These are phyloP conservation scores for Phyllotreta cruciferae DNA, from an alignment of 2,888 invertebrate genomes.

Conservation along the genomic window DNA sequence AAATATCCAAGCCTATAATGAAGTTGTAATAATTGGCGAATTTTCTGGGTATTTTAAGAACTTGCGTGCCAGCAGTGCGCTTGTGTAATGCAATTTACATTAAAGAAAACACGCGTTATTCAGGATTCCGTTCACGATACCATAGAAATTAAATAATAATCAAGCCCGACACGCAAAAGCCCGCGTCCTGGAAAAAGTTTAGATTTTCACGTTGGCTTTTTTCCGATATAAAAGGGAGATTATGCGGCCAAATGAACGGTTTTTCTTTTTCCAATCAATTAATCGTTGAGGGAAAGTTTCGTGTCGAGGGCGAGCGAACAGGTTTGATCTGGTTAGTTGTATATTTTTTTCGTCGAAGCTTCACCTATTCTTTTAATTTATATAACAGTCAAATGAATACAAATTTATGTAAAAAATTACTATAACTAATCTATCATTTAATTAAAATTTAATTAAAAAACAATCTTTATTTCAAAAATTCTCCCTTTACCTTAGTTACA, in stretches of 20 bases:
- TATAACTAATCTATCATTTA: too few relatives aligned
- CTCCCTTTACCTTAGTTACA: too few relatives aligned
- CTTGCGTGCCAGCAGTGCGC: constrained; percentile 41
- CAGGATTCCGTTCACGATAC: constrained; percentile 43
- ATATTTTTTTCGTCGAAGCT: too few relatives aligned
- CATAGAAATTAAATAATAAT: constrained; percentile 48
- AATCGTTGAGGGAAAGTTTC: neutral
- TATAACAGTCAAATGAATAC: too few relatives aligned
- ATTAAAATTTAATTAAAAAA: too few relatives aligned
- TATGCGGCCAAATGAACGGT: constrained; percentile 17
- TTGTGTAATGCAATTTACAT: constrained; percentile 43
- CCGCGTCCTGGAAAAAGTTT: constrained; percentile 15
- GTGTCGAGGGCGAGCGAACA: too few relatives aligned
- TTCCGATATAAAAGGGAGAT: constrained; percentile 18
- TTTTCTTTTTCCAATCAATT: constrained; percentile 20
- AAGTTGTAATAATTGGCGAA: constrained; percentile 40
- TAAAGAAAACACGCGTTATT: constrained; percentile 45
- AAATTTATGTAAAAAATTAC: too few relatives aligned
- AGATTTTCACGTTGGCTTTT: constrained; percentile 17
- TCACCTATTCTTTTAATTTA: too few relatives aligned
- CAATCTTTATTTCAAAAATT: too few relatives aligned
- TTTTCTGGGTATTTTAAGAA: constrained; percentile 34
- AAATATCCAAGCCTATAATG: constrained; percentile 36
- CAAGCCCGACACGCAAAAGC: constrained; percentile 35
- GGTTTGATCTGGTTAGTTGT: too few relatives aligned